phyloP scores from a whole-genome alignment of 2,888 invertebrate genomes.

The Cheilosia scutellata region DNA sequence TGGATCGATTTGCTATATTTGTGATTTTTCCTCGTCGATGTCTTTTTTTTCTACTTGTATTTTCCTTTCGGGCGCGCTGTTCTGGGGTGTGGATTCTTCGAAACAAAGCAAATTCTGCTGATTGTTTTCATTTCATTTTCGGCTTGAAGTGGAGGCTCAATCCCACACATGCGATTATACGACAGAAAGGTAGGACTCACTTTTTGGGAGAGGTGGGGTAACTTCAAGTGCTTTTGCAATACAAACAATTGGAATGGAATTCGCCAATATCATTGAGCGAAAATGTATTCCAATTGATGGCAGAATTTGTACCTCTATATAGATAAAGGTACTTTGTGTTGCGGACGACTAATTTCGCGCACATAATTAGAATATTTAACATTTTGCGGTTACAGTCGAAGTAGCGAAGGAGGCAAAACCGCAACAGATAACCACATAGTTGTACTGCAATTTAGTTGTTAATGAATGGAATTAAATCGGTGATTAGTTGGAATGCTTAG shows the following conservation, averaged over 20 bases:
- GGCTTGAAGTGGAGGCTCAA: constrained; percentile 35
- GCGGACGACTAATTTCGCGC: background rate
- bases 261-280: constrained; percentile 43
- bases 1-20: constrained; percentile 62
- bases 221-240: constrained; percentile 18
- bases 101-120: constrained; percentile 56
- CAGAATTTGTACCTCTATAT: constrained; percentile 19
- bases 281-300: constrained; percentile 14
- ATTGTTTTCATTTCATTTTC: constrained; percentile 64
- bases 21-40: constrained; percentile 39
- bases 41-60: constrained; percentile 11
- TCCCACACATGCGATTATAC: constrained; percentile 9
- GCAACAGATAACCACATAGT: constrained; percentile 35
- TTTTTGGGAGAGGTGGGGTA: background rate
- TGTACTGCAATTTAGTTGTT: constrained; percentile 36
- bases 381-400: constrained; percentile 33
- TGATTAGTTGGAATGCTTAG: constrained; percentile 11
- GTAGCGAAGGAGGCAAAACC: constrained; percentile 4
- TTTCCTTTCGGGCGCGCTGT: background rate
- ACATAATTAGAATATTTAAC: constrained; percentile 65
- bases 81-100: constrained; percentile 26
- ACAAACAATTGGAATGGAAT: constrained; percentile 45
- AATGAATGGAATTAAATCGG: constrained; percentile 15
- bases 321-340: too few species aligned
- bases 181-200: background rate